Conservation (phyloP, 2,888 invertebrate genomes). For the Tanaodytes sp. region DNA sequence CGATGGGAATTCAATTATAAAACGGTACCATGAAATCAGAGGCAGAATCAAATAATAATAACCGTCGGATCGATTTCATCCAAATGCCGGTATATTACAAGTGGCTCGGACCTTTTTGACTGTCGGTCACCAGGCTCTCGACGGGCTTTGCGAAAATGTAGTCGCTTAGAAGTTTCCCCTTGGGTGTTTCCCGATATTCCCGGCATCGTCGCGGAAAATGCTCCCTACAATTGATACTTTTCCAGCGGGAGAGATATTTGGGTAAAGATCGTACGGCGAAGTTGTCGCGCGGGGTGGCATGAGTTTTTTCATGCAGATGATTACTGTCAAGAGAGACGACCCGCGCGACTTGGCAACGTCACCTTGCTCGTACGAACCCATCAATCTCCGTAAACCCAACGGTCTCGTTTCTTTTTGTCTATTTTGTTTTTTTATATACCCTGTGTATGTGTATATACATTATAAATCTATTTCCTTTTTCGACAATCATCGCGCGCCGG, state of each 20-base stretch:
- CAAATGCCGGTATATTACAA: slow-evolving; percentile 44
- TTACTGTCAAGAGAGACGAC: slow-evolving; percentile 48
- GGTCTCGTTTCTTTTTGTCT: neutral
- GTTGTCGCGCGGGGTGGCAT: slow-evolving; percentile 22
- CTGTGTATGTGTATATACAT: no score
- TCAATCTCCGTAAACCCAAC: slow-evolving; percentile 39
- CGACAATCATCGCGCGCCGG: slow-evolving; percentile 27
- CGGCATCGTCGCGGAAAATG: slow-evolving; percentile 36
- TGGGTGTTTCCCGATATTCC: slow-evolving; percentile 46
- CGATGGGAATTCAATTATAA: no score
- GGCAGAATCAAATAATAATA: no score
- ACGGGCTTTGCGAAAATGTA: slow-evolving; percentile 42
- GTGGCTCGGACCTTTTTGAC: slow-evolving; percentile 40
- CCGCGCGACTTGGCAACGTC: slow-evolving; percentile 45
- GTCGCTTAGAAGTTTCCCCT: slow-evolving; percentile 45
- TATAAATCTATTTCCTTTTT: slow-evolving; percentile 15
- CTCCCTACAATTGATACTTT: slow-evolving; percentile 48
- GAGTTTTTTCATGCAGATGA: slow-evolving; percentile 52
- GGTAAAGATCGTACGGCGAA: slow-evolving; percentile 36
- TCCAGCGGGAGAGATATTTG: slow-evolving; percentile 43
- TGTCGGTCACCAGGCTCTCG: slow-evolving; percentile 37
- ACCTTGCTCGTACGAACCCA: slow-evolving; percentile 39
- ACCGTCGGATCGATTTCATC: slow-evolving; percentile 43
- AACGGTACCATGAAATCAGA: no score
- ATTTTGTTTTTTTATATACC: slow-evolving; percentile 8